A percentile compares a stretch with the other conserved stretches of the same genome.
phyloP scores from a whole-genome alignment of 2,888 invertebrate species.

The Bombyx huttoni region DNA sequence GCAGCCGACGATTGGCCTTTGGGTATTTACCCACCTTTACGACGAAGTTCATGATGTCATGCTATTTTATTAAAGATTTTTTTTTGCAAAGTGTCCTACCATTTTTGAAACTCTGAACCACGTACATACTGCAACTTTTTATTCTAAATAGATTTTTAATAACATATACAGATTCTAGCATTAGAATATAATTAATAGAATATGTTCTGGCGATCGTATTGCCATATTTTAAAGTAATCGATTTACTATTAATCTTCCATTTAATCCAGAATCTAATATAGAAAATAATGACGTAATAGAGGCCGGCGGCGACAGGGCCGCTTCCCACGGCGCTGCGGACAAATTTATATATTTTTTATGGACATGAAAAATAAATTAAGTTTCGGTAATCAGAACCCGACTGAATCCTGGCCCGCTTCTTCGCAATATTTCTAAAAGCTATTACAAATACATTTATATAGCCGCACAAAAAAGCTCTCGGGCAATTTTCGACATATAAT shows the following conservation, averaged over 20 bases:
- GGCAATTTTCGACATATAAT: conserved; percentile 73
- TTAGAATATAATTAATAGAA: background rate
- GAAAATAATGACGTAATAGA: conserved; percentile 71
- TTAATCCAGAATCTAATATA: conserved; percentile 69
- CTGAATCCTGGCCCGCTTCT: conserved; percentile 59
- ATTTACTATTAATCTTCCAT: conserved; percentile 67
- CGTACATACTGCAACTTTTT: no score
- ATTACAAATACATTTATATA: conserved; percentile 72
- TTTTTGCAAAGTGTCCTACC: no score
- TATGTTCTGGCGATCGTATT: background rate
- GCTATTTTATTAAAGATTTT: no score
- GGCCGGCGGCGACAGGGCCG: conserved; percentile 68
- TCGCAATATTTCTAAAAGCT: conserved; percentile 72
- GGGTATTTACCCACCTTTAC: background rate
- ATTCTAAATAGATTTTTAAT: no score
- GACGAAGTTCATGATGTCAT: no score
- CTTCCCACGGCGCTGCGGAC: conserved; percentile 66
- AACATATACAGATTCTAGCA: no score
- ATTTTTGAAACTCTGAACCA: no score
- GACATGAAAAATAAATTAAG: conserved; percentile 66
- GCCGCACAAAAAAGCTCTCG: conserved; percentile 67
- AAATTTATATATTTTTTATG: conserved; percentile 54
- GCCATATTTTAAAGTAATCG: conserved; percentile 26
- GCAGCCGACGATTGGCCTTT: background rate
- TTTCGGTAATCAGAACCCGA: conserved; percentile 66